These are phyloP conservation scores for Catagonus wagneri DNA, from an alignment of 2,113 vertebrate species.

Conservation along the genomic window DNA sequence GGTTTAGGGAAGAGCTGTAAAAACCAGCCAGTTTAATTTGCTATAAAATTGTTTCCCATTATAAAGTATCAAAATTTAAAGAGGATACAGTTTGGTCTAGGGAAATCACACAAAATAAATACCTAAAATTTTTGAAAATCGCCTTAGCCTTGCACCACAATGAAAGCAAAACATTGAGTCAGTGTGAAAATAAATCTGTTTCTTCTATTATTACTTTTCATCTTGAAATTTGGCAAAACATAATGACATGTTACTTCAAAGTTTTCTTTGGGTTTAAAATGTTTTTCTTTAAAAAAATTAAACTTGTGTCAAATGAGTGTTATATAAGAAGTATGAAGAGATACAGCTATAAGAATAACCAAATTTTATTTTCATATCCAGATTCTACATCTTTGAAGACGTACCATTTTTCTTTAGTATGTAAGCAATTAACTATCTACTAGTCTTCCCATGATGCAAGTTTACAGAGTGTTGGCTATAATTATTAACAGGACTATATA, in stretches of 20 bases:
- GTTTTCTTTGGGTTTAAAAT: slow-evolving; percentile 31
- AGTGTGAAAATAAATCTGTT: slow-evolving; percentile 59
- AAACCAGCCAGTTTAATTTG: background rate
- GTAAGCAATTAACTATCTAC: background rate
- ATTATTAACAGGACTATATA: background rate
- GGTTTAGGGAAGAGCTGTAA: background rate
- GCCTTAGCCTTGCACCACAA: background rate
- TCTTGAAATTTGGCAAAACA: slow-evolving; percentile 62
- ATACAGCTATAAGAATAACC: background rate
- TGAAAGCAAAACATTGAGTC: slow-evolving; percentile 55
- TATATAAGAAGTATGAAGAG: slow-evolving; percentile 1
- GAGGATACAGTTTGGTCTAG: slow-evolving; percentile 35
- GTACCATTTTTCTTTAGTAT: background rate
- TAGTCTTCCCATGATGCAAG: background rate
- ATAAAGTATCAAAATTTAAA: slow-evolving; percentile 57
- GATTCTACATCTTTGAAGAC: background rate
- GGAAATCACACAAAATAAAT: slow-evolving; percentile 68
- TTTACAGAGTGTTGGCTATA: background rate
- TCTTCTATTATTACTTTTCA: slow-evolving; percentile 39
- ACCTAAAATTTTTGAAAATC: slow-evolving; percentile 35
- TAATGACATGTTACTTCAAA: slow-evolving; percentile 2
- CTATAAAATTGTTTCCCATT: background rate
- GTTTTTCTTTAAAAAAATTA: slow-evolving; percentile 15
- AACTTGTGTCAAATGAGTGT: background rate
- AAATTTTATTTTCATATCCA: background rate